Evolutionary conservation across 2,888 invertebrate genomes (phyloP).

Genomic region (Strigamia crassipes): DNA sequence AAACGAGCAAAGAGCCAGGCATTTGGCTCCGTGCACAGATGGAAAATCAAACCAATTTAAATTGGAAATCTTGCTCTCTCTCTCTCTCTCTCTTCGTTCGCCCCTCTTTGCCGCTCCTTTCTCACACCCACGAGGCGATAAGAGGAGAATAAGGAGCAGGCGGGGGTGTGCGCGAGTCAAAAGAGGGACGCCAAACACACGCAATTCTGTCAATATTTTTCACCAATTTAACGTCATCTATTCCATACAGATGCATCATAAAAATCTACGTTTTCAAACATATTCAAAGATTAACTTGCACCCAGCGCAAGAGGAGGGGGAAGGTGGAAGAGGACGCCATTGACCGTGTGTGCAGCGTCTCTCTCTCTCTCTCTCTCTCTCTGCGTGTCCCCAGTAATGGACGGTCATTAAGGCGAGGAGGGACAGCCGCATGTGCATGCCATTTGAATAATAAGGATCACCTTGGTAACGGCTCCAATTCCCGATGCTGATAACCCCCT

Average conservation of each 20-base stretch:
- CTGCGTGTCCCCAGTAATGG: constrained; percentile 37
- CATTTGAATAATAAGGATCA: constrained; percentile 46
- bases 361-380: neutral
- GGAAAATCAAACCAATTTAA: constrained; percentile 47
- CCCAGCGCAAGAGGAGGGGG: neutral
- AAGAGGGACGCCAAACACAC: neutral
- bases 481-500: neutral
- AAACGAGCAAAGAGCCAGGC: neutral
- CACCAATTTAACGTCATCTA: neutral
- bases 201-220: neutral
- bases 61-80: constrained; percentile 44
- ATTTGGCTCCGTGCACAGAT: constrained; percentile 17
- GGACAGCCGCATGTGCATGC: constrained; percentile 25
- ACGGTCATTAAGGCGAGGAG: constrained; percentile 42
- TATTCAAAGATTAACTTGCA: neutral
- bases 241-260: neutral
- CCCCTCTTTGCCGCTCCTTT: neutral
- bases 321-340: neutral
- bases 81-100: constrained; percentile 7
- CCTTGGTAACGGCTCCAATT: constrained; percentile 43
- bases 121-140: neutral
- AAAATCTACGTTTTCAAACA: neutral
- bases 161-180: neutral
- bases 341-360: neutral
- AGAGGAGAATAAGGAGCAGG: constrained; percentile 3